Evolutionary conservation across 2,888 invertebrate genomes (phyloP).

Genomic region (Pemphredon lugubris): DNA sequence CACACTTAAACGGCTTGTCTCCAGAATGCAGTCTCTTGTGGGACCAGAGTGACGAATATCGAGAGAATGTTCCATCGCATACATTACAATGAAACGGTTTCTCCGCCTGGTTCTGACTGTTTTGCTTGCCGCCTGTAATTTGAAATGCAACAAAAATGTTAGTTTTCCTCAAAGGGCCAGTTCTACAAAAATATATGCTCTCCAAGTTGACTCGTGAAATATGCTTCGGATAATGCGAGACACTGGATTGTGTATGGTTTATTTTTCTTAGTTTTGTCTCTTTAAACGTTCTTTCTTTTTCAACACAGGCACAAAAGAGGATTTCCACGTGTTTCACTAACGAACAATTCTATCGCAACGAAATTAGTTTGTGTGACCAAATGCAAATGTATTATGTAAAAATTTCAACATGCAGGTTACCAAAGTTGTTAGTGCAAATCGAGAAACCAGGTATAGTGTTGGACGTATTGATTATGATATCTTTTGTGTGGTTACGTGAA

Average conservation of each 20-base stretch:
- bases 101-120: slow-evolving; percentile 83
- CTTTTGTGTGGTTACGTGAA: slow-evolving; percentile 10
- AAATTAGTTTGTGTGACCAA: slow-evolving; percentile 18
- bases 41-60: slow-evolving; percentile 94
- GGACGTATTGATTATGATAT: slow-evolving; percentile 16
- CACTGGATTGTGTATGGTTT: slow-evolving; percentile 57
- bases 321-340: slow-evolving; percentile 13
- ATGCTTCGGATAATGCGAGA: slow-evolving; percentile 36
- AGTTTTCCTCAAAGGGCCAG: slow-evolving; percentile 79
- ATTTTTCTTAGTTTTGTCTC: background rate
- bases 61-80: slow-evolving; percentile 90
- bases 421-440: slow-evolving; percentile 55
- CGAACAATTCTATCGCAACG: slow-evolving; percentile 20
- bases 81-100: slow-evolving; percentile 95
- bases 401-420: slow-evolving; percentile 53
- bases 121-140: slow-evolving; percentile 80
- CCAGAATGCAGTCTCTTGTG: slow-evolving; percentile 93
- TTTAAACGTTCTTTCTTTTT: slow-evolving; percentile 14
- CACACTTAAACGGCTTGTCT: slow-evolving; percentile 93
- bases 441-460: slow-evolving; percentile 31
- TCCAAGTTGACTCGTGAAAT: slow-evolving; percentile 45
- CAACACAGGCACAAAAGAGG: slow-evolving; percentile 29
- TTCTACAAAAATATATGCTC: slow-evolving; percentile 74
- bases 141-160: slow-evolving; percentile 73
- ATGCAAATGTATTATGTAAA: slow-evolving; percentile 29